phyloP scores from a whole-genome alignment of 2,797 vertebrate species.

The Gallinago stenura region DNA sequence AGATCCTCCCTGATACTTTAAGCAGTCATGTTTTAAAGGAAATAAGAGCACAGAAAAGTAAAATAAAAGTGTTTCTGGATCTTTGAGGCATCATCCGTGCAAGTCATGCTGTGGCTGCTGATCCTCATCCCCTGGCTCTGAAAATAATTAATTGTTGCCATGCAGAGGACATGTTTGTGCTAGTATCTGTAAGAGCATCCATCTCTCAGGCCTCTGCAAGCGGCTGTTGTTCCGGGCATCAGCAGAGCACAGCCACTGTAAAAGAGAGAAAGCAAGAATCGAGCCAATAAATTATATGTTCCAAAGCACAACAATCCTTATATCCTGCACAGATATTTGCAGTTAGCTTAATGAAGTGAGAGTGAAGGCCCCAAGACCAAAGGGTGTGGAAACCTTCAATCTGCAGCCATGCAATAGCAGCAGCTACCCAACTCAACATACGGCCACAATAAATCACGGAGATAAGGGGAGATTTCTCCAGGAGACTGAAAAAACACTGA shows the following conservation, averaged over 20 bases:
- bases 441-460: constrained; percentile 61
- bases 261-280: neutral
- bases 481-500: constrained; percentile 5
- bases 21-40: neutral
- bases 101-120: neutral
- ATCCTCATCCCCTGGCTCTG: neutral
- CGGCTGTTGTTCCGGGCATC: neutral
- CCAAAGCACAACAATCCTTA: neutral
- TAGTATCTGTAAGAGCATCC: neutral
- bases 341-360: neutral
- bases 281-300: neutral
- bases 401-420: constrained; percentile 4
- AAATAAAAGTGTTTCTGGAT: neutral
- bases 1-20: neutral
- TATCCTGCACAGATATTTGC: neutral
- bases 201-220: neutral
- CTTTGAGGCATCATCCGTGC: neutral
- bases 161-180: neutral
- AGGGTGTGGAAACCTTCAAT: constrained; percentile 25
- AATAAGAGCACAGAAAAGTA: neutral
- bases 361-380: neutral
- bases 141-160: neutral
- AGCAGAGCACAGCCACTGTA: neutral
- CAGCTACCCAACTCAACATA: constrained; percentile 15
- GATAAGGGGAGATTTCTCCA: constrained; percentile 57